Percentiles rank a stretch among this genome's conserved stretches.
Conservation (phyloP, 2,797 vertebrate genomes). For the Spizella passerina region DNA sequence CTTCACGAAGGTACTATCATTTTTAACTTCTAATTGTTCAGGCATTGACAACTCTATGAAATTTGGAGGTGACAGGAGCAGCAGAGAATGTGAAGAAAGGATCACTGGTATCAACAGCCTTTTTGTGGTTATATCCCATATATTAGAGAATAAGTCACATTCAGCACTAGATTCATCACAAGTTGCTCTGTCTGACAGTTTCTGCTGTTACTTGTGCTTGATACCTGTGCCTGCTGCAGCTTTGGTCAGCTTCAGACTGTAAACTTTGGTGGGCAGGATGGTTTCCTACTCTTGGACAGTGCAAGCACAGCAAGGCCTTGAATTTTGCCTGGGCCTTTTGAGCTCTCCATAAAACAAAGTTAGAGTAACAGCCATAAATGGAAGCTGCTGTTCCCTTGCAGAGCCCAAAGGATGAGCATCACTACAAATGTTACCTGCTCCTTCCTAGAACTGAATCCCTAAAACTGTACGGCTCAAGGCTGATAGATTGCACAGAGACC, state of each 20-base stretch:
- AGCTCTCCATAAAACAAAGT: not conserved
- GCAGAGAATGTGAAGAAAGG: not conserved
- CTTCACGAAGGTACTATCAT: not conserved
- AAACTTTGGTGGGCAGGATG: not conserved
- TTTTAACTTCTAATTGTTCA: not conserved
- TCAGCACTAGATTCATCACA: not conserved
- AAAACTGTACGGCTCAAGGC: not conserved
- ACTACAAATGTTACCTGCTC: not conserved
- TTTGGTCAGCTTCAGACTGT: not conserved
- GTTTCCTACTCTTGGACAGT: not conserved
- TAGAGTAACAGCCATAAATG: not conserved
- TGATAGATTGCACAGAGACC: not conserved
- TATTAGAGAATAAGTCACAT: not conserved
- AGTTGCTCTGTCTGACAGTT: not conserved
- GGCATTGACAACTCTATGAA: not conserved
- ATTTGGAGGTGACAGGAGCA: not conserved
- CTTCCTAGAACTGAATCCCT: not conserved
- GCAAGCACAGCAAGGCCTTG: not conserved
- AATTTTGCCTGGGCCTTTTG: not conserved
- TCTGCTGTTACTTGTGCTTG: not conserved
- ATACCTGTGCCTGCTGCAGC: not conserved
- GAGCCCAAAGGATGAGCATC: not conserved
- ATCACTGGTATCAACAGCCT: not conserved
- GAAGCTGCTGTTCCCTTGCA: not conserved
- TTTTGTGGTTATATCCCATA: not conserved